These are phyloP conservation scores for Psilanteris sp. DNA, from an alignment of 1,140 invertebrate genomes.

Conservation along the genomic window DNA sequence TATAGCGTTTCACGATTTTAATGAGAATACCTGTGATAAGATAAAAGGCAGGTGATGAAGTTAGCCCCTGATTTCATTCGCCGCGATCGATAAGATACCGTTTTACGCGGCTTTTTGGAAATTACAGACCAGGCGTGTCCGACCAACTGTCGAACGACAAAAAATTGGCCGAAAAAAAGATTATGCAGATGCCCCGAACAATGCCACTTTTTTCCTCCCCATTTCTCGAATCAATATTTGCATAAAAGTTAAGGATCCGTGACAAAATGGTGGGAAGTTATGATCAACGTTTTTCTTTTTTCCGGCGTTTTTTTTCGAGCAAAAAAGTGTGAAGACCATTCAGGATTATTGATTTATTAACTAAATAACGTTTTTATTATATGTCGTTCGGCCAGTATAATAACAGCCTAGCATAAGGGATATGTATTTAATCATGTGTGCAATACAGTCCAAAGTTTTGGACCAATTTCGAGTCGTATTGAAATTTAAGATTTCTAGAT, in stretches of 20 bases:
- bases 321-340: conserved; percentile 9
- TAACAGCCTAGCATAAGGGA: no score
- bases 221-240: conserved; percentile 74
- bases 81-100: conserved; percentile 13
- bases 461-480: no score
- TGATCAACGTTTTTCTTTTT: conserved; percentile 65
- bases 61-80: conserved; percentile 6
- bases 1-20: no score
- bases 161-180: conserved; percentile 55
- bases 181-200: conserved; percentile 70
- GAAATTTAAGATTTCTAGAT: no score
- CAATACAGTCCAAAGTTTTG: no score
- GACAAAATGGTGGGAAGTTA: conserved; percentile 70
- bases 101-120: conserved; percentile 72
- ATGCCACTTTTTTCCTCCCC: conserved; percentile 66
- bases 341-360: conserved; percentile 27
- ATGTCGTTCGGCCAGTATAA: not conserved
- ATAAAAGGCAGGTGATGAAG: conserved; percentile 16
- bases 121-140: conserved; percentile 67
- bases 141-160: conserved; percentile 69
- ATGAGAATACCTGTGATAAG: conserved; percentile 11
- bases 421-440: not conserved
- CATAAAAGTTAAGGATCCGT: conserved; percentile 73
- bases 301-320: conserved; percentile 16
- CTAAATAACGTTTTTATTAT: conserved; percentile 13